These are phyloP conservation scores for Todus mexicanus DNA, from an alignment of 2,797 vertebrate species.

Conservation along the genomic window DNA sequence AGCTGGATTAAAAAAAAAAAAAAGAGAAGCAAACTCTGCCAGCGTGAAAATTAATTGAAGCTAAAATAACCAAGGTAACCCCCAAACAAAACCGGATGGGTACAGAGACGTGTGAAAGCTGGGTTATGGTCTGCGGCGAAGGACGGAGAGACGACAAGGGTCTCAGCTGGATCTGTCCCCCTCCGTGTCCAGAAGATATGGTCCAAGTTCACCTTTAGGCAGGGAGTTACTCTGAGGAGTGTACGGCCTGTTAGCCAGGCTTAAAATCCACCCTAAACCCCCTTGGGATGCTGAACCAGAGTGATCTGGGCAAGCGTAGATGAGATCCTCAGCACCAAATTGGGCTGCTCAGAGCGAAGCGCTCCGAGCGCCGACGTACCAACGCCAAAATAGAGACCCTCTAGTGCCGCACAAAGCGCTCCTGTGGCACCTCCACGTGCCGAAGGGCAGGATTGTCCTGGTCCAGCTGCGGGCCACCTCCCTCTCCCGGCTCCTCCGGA, in stretches of 20 bases:
- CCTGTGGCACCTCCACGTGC: neutral
- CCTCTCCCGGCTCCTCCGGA: neutral
- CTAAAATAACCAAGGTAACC: neutral
- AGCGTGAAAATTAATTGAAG: neutral
- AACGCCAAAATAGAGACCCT: neutral
- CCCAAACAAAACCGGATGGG: neutral
- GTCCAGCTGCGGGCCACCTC: neutral
- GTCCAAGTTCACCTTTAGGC: neutral
- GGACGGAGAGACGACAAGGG: neutral
- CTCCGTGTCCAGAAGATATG: neutral
- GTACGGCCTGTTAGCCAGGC: neutral
- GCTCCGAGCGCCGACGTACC: neutral
- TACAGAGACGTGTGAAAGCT: neutral
- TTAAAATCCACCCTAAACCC: neutral
- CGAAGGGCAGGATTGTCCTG: neutral
- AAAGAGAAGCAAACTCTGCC: neutral
- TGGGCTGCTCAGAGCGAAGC: neutral
- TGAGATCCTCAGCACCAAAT: neutral
- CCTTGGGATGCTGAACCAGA: neutral
- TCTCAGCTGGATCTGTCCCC: neutral
- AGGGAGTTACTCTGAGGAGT: neutral
- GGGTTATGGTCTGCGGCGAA: neutral
- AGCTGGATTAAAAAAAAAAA: too few relatives aligned
- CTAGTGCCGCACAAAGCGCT: fast-evolving
- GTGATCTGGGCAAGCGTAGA: neutral